phyloP scores from a whole-genome alignment of 2,797 vertebrate genomes.

The Alca torda region DNA sequence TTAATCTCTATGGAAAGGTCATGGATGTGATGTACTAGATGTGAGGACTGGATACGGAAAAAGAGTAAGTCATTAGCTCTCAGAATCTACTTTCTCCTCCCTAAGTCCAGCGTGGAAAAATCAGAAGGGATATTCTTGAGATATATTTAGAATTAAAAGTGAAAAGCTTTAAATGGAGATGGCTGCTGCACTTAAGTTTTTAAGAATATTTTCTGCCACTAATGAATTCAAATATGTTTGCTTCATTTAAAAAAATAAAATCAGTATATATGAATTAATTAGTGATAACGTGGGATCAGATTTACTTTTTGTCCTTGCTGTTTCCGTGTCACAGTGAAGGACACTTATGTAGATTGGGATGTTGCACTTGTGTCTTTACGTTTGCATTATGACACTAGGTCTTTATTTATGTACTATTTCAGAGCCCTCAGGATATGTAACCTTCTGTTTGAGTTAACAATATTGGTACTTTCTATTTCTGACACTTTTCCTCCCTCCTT shows the following conservation, averaged over 20 bases:
- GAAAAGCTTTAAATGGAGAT: slow-evolving; percentile 4
- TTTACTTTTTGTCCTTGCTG: not conserved
- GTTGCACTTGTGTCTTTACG: not conserved
- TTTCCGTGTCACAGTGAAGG: not conserved
- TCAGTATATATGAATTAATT: not conserved
- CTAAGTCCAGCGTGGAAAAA: not conserved
- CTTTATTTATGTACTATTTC: not conserved
- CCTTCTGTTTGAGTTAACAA: slow-evolving; percentile 39
- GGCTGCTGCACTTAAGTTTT: not conserved
- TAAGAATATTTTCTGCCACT: slow-evolving; percentile 24
- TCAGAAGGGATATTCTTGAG: not conserved
- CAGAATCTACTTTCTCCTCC: not conserved
- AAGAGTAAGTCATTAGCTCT: not conserved
- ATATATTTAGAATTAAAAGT: not conserved
- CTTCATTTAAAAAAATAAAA: not conserved
- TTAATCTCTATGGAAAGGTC: not conserved
- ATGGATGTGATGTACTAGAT: not conserved
- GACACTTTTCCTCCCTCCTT: not conserved
- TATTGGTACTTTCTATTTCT: slow-evolving; percentile 44
- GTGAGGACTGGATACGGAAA: not conserved
- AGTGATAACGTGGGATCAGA: not conserved
- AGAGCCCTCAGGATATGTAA: not conserved
- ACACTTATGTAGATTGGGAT: not conserved
- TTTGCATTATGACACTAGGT: not conserved
- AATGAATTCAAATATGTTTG: not conserved